Evolutionary conservation across 2,797 vertebrate species (phyloP).

Genomic region (Coracias cyanogaster): DNA sequence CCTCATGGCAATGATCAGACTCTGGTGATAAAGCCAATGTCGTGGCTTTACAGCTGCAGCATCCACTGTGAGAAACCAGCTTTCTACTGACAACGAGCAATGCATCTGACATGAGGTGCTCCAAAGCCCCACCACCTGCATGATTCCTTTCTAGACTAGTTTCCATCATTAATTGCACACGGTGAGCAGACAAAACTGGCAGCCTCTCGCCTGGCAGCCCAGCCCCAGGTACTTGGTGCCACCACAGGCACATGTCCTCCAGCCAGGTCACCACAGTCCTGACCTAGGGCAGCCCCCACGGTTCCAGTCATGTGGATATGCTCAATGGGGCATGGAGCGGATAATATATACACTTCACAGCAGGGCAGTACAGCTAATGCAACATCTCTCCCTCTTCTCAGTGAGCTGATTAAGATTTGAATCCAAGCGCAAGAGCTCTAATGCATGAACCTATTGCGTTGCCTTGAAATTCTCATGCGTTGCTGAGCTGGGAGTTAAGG

Average conservation of each 20-base stretch:
- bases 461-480: neutral
- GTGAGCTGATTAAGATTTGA: neutral
- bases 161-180: neutral
- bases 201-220: neutral
- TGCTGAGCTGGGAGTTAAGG: neutral
- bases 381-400: neutral
- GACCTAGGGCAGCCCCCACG: neutral
- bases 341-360: neutral
- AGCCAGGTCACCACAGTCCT: neutral
- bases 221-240: accelerated
- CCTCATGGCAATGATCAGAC: neutral
- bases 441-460: neutral
- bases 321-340: neutral
- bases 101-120: accelerated
- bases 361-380: neutral
- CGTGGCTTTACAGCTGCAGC: neutral
- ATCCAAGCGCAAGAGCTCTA: neutral
- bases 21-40: neutral
- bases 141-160: neutral
- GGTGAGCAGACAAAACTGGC: neutral
- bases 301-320: neutral
- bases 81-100: accelerated
- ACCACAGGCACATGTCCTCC: accelerated
- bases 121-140: neutral
- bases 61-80: neutral